Evolutionary conservation across 2,797 vertebrate genomes (phyloP).

Genomic region (Sebastes ruberrimus): DNA sequence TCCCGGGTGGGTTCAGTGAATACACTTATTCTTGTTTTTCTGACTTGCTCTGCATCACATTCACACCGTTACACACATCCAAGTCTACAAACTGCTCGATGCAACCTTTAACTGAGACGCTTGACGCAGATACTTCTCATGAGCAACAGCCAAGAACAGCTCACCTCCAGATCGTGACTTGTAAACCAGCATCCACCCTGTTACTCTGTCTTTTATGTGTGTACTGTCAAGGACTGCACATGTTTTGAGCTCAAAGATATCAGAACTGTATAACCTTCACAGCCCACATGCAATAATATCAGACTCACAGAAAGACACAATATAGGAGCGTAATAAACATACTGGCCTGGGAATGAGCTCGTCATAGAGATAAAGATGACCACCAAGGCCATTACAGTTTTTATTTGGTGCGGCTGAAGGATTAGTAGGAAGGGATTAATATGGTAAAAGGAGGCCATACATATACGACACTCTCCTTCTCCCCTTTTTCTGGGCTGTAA

Average conservation of each 20-base stretch:
- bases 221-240: neutral
- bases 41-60: neutral
- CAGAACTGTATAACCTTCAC: neutral
- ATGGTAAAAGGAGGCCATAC: slow-evolving; percentile 64
- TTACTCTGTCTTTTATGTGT: neutral
- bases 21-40: neutral
- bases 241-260: neutral
- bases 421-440: slow-evolving; percentile 79
- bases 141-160: neutral
- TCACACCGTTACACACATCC: neutral
- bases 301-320: neutral
- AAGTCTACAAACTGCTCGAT: neutral
- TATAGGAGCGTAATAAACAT: slow-evolving; percentile 26
- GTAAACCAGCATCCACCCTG: neutral
- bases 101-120: neutral
- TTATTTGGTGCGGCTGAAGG: slow-evolving; percentile 70
- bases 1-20: slow-evolving; percentile 14
- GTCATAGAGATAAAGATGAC: slow-evolving; percentile 70
- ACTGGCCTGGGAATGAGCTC: slow-evolving; percentile 25
- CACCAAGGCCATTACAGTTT: slow-evolving; percentile 72
- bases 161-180: neutral
- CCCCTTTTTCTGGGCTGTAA: slow-evolving; percentile 37
- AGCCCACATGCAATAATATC: neutral
- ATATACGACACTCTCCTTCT: slow-evolving; percentile 52
- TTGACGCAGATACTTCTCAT: neutral